A percentile compares a stretch with the other conserved stretches of the same genome.
Evolutionary conservation across 2,113 vertebrate genomes (phyloP).

Genomic region (Oryzias javanicus): DNA sequence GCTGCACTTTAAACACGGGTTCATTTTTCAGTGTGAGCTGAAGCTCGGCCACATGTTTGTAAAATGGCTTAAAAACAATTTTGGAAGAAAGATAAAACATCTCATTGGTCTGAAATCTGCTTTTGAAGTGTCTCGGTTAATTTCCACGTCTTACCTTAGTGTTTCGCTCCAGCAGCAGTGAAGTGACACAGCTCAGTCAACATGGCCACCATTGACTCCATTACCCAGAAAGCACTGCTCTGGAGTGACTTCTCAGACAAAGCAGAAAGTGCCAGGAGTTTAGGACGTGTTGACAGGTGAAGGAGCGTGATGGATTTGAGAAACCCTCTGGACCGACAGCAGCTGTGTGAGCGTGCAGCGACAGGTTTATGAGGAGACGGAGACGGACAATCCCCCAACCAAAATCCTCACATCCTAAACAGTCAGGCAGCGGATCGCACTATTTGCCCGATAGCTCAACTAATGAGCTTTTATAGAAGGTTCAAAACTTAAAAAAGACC

Average conservation of each 20-base stretch:
- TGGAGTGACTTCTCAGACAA: constrained; percentile 36
- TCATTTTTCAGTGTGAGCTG: not conserved
- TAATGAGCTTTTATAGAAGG: too few species aligned
- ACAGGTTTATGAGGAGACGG: constrained; percentile 20
- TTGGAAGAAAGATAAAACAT: not conserved
- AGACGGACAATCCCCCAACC: not conserved
- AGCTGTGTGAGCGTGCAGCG: constrained; percentile 16
- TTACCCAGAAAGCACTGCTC: constrained; percentile 52
- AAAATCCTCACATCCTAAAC: not conserved
- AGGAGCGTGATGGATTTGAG: constrained; percentile 28
- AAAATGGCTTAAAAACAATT: not conserved
- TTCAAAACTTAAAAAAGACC: too few species aligned
- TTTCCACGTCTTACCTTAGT: too few species aligned
- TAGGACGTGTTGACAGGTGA: constrained; percentile 43
- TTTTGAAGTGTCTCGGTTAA: too few species aligned
- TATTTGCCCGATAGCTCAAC: too few species aligned
- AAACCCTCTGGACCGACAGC: constrained; percentile 13
- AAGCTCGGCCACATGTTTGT: not conserved
- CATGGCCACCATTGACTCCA: constrained; percentile 23
- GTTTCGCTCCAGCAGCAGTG: constrained; percentile 7
- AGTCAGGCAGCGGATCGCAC: too few species aligned
- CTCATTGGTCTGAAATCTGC: not conserved
- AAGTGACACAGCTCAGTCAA: constrained; percentile 31
- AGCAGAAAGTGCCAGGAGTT: constrained; percentile 11
- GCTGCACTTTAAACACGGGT: constrained; percentile 39